Conservation (phyloP, 1,140 invertebrate genomes). For the Adelges cooleyi region DNA sequence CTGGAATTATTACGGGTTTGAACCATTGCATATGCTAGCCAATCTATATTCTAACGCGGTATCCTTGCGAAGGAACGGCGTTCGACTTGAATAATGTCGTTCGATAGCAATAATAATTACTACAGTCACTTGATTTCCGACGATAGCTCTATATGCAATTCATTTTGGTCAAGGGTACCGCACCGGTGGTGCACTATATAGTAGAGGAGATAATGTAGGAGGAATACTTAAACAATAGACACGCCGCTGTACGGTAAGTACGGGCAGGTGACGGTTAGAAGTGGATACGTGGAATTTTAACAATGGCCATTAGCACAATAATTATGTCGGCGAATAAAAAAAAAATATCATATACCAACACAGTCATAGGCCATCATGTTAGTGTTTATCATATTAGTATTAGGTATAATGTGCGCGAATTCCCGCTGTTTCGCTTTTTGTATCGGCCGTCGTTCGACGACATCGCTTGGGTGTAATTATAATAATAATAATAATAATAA, state of each 20-base stretch:
- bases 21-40: no score
- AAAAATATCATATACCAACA: not conserved
- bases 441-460: not conserved
- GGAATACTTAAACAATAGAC: not conserved
- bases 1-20: no score
- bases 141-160: not conserved
- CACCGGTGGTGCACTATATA: not conserved
- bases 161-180: constrained; percentile 11
- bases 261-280: not conserved
- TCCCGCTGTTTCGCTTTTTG: not conserved
- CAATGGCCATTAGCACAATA: constrained; percentile 2
- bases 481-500: no score
- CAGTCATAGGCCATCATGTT: not conserved
- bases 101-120: no score
- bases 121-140: constrained; percentile 4
- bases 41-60: no score
- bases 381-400: no score
- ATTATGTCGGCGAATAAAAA: not conserved
- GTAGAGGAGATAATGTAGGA: not conserved
- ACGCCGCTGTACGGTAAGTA: not conserved
- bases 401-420: not conserved
- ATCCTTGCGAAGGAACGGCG: no score
- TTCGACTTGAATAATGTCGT: no score
- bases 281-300: not conserved
- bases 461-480: no score